Evolutionary conservation across 1,140 invertebrate genomes (phyloP).

Genomic region (Ptiloglossa arizonensis): DNA sequence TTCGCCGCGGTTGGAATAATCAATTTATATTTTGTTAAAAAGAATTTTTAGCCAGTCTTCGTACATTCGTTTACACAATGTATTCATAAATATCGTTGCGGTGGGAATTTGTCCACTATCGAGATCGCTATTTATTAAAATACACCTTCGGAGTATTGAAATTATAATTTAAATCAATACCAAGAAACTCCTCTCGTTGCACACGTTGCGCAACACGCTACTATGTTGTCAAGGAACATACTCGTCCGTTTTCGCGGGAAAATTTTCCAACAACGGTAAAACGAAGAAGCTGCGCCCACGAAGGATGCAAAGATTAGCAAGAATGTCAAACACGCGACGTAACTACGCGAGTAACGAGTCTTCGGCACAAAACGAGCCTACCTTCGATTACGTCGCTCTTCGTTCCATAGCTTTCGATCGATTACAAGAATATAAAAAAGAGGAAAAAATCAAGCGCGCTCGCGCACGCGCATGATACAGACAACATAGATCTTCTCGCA

Average conservation of each 20-base stretch:
- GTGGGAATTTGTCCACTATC: too few species aligned
- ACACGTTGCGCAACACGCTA: background rate
- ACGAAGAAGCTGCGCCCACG: background rate
- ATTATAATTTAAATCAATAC: too few species aligned
- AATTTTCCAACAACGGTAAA: background rate
- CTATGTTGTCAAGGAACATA: background rate
- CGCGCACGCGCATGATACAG: background rate
- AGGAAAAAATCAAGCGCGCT: too few species aligned
- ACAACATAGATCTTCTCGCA: constrained; percentile 9
- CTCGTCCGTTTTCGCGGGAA: background rate
- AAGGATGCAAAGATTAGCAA: background rate
- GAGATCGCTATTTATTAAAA: too few species aligned
- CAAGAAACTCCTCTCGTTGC: background rate
- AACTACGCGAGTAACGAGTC: background rate
- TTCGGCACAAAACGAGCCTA: background rate
- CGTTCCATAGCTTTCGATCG: constrained; percentile 1
- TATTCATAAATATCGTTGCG: too few species aligned
- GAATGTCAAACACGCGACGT: background rate
- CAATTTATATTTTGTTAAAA: too few species aligned
- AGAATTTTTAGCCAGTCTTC: too few species aligned
- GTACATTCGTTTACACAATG: too few species aligned
- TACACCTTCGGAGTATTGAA: background rate
- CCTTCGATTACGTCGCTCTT: constrained; percentile 9
- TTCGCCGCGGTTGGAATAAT: too few species aligned
- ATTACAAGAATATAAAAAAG: constrained; percentile 28